Evolutionary conservation across 2,797 vertebrate species (phyloP).

Genomic region (Poliocrania exsul): DNA sequence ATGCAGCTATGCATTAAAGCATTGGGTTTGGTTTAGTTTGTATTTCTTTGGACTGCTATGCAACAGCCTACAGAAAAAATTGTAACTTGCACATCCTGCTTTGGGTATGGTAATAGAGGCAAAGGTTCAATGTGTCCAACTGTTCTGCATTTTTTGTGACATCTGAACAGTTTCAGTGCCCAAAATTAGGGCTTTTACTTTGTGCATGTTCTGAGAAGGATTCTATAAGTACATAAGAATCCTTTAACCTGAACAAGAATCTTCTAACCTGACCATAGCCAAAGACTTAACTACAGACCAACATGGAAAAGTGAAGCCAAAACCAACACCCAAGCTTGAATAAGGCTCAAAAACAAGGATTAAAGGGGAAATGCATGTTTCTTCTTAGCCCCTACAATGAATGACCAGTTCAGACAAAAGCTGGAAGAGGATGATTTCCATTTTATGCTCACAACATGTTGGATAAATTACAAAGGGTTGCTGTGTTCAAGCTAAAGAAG

Average conservation of each 20-base stretch:
- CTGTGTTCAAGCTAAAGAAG: conserved; percentile 28
- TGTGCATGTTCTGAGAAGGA: background rate
- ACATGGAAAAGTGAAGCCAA: background rate
- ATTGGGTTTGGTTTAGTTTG: background rate
- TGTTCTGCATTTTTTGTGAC: background rate
- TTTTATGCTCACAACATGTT: background rate
- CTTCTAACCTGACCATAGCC: background rate
- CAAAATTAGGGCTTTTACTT: background rate
- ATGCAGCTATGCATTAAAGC: background rate
- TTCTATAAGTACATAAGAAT: background rate
- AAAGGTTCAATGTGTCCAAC: background rate
- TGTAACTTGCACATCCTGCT: background rate
- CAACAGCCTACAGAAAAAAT: background rate
- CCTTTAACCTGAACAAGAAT: background rate
- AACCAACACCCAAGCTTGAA: background rate
- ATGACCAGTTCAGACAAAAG: conserved; percentile 21
- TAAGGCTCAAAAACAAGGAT: background rate
- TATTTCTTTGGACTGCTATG: background rate
- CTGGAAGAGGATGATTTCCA: conserved; percentile 28
- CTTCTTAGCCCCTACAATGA: conserved; percentile 10
- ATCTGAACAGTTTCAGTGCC: background rate
- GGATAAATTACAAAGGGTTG: conserved; percentile 45
- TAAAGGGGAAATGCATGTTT: background rate
- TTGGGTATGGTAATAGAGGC: background rate
- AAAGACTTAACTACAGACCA: background rate